phyloP scores from a whole-genome alignment of 2,113 vertebrate species.

The Actenoides lindsayi region DNA sequence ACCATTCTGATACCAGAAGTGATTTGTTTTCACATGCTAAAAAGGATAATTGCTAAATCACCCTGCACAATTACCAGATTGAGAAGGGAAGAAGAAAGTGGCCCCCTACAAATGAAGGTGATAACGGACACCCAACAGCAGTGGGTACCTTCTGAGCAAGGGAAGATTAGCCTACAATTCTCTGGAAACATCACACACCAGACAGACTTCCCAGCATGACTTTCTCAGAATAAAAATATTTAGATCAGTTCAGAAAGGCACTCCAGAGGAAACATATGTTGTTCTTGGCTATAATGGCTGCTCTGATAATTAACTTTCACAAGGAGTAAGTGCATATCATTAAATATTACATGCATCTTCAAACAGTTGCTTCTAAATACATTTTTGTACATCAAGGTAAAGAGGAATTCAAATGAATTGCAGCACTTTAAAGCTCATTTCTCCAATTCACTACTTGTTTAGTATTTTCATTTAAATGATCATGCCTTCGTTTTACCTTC shows the following conservation, averaged over 20 bases:
- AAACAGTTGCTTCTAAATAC: neutral
- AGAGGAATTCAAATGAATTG: neutral
- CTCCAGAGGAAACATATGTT: constrained; percentile 37
- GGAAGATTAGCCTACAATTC: neutral
- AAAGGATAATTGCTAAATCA: neutral
- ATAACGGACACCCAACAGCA: neutral
- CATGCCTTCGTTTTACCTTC: neutral
- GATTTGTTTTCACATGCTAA: neutral
- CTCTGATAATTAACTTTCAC: constrained; percentile 43
- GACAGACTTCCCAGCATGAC: neutral
- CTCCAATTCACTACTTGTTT: neutral
- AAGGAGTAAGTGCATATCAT: neutral
- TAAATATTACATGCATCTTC: neutral
- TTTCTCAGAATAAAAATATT: neutral
- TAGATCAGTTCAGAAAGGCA: constrained; percentile 7
- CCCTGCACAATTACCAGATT: neutral
- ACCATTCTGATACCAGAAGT: neutral
- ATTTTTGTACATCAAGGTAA: neutral
- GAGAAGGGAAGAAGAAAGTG: neutral
- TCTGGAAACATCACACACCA: neutral
- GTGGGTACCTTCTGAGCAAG: neutral
- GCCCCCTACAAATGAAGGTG: neutral
- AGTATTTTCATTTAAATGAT: neutral
- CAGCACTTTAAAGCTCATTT: neutral
- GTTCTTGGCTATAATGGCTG: neutral